These are phyloP conservation scores for Scolopax bukidnonensis DNA, from an alignment of 2,797 vertebrate genomes.

Conservation along the genomic window DNA sequence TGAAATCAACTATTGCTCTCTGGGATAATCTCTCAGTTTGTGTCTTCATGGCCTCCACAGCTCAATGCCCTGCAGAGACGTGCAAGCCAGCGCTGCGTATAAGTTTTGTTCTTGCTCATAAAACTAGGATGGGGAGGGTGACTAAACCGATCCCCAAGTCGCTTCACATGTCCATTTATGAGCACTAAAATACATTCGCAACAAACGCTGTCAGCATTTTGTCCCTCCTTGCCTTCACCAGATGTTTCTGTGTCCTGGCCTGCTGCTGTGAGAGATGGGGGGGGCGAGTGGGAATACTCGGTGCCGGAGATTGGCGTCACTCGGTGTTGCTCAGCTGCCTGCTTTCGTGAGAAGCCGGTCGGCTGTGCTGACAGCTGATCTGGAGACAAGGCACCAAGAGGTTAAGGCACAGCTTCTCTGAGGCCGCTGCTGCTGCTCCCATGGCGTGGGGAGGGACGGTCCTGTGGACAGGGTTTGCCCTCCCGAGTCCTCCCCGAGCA, in stretches of 20 bases:
- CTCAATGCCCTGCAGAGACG: not conserved
- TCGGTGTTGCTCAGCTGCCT: rapidly evolving
- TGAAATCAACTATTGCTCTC: not conserved
- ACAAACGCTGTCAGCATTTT: not conserved
- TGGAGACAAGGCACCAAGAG: constrained; percentile 29
- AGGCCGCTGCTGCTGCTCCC: constrained; percentile 21
- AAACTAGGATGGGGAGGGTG: not conserved
- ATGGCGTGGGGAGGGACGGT: not conserved
- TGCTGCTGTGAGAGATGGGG: not conserved
- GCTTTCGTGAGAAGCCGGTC: not conserved
- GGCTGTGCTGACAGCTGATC: not conserved
- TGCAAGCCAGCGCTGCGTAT: not conserved
- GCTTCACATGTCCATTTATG: constrained; percentile 13
- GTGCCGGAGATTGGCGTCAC: not conserved
- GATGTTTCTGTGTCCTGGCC: not conserved
- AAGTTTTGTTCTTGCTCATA: not conserved
- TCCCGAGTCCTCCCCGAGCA: not conserved
- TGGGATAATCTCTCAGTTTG: not conserved
- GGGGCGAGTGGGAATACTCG: not conserved
- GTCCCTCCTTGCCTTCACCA: not conserved
- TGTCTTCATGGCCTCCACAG: not conserved
- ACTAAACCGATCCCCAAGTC: not conserved
- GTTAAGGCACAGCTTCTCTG: constrained; percentile 1
- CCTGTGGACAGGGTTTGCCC: constrained; percentile 36
- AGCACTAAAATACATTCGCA: not conserved